These are phyloP conservation scores for Paramacrobiotus metropolitanus DNA, from an alignment of 1,140 invertebrate species.

Conservation along the genomic window DNA sequence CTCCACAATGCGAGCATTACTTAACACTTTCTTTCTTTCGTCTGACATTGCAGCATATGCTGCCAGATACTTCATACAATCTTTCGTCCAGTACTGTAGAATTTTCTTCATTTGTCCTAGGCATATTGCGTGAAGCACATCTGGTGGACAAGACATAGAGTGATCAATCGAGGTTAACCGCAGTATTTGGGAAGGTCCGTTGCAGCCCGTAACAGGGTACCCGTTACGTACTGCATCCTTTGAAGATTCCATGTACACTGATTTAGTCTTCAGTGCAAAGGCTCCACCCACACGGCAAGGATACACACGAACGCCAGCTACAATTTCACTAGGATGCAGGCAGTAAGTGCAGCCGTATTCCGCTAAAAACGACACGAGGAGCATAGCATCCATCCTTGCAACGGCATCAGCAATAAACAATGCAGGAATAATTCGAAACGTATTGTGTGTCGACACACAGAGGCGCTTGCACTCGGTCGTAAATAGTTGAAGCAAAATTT, in stretches of 20 bases:
- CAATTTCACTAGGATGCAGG: not conserved
- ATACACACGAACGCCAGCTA: too few species aligned
- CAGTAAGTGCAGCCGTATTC: not conserved
- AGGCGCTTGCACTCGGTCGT: too few species aligned
- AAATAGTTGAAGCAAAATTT: not conserved
- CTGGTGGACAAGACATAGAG: too few species aligned
- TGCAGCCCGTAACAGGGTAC: too few species aligned
- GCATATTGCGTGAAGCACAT: not conserved
- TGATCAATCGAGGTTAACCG: too few species aligned
- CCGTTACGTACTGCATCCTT: too few species aligned
- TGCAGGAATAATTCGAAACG: not conserved
- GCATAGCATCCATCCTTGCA: too few species aligned
- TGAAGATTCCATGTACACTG: not conserved
- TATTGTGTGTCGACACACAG: too few species aligned
- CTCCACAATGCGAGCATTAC: too few species aligned
- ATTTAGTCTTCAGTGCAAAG: not conserved
- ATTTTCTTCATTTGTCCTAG: not conserved
- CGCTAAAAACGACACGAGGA: not conserved
- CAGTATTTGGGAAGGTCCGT: too few species aligned
- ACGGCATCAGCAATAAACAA: not conserved
- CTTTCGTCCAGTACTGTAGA: not conserved
- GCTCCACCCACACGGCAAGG: too few species aligned
- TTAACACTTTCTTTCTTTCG: too few species aligned
- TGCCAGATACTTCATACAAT: not conserved
- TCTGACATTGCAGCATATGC: not conserved